These are phyloP conservation scores for Anoncus sp. DNA, from an alignment of 2,888 invertebrate genomes.

Conservation along the genomic window DNA sequence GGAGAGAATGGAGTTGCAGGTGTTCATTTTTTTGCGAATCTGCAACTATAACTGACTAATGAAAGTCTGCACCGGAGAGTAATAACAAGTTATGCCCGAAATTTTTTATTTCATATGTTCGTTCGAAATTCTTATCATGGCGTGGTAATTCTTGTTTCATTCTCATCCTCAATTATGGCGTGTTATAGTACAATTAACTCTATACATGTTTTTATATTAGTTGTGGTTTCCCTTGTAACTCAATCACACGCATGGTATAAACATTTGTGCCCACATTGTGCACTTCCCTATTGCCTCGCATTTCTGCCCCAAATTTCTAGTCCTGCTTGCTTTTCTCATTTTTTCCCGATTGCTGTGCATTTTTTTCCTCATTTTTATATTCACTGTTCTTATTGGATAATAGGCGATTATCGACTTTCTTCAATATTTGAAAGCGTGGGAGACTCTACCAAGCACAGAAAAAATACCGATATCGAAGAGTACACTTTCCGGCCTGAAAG, in stretches of 20 bases:
- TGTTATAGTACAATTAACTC: too few relatives aligned
- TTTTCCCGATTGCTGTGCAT: background rate
- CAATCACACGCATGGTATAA: too few relatives aligned
- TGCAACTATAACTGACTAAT: background rate
- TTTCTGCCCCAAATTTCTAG: too few relatives aligned
- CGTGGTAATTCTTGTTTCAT: background rate
- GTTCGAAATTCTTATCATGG: background rate
- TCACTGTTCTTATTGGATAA: background rate
- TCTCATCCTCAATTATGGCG: too few relatives aligned
- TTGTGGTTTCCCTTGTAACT: too few relatives aligned
- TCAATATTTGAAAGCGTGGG: background rate
- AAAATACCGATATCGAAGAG: background rate
- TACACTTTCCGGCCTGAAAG: background rate
- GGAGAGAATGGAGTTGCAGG: background rate
- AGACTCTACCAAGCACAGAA: background rate
- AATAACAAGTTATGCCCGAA: background rate
- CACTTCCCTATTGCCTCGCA: too few relatives aligned
- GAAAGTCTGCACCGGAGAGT: background rate
- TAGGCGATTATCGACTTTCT: background rate
- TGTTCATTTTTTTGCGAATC: background rate
- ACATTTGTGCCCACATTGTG: too few relatives aligned
- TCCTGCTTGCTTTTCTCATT: background rate
- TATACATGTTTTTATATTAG: too few relatives aligned
- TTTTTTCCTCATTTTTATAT: background rate
- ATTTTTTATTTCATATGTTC: background rate